Conservation (phyloP, 2,797 vertebrate species). For the Monodelphis domestica region DNA sequence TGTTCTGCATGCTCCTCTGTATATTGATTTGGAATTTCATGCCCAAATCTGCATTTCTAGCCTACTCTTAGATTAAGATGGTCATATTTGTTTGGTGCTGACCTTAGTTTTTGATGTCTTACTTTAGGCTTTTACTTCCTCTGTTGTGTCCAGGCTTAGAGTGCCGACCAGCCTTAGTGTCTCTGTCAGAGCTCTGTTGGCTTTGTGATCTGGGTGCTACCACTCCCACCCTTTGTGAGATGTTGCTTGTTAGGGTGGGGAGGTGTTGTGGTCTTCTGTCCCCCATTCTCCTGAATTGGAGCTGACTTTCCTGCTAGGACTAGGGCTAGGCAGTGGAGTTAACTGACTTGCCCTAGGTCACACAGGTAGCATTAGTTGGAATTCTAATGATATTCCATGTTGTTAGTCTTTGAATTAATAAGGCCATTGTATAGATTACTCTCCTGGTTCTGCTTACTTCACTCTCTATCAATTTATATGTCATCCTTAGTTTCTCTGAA, state of each 20-base stretch:
- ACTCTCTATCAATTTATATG: too few species aligned
- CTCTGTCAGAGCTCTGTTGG: background rate
- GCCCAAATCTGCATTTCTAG: too few species aligned
- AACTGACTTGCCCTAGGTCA: too few species aligned
- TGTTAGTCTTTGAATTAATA: background rate
- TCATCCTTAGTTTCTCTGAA: background rate
- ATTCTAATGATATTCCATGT: background rate
- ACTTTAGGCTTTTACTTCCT: background rate
- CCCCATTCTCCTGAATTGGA: background rate
- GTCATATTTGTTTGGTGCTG: background rate
- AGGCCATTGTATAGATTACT: background rate
- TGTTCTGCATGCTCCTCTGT: background rate
- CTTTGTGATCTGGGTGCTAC: background rate
- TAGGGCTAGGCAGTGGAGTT: too few species aligned
- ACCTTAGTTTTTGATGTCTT: background rate
- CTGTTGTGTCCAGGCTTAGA: background rate
- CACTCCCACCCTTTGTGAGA: background rate
- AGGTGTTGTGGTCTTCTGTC: background rate
- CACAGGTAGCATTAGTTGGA: background rate
- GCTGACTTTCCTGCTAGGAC: background rate
- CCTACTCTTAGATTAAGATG: too few species aligned
- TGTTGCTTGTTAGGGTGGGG: background rate
- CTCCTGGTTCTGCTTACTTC: background rate
- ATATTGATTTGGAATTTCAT: background rate
- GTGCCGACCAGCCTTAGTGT: background rate